Evolutionary conservation across 1,140 invertebrate species (phyloP), one percentile per base, ranked within the genome.

Genomic region (Heliconius eleuchia): DNA sequence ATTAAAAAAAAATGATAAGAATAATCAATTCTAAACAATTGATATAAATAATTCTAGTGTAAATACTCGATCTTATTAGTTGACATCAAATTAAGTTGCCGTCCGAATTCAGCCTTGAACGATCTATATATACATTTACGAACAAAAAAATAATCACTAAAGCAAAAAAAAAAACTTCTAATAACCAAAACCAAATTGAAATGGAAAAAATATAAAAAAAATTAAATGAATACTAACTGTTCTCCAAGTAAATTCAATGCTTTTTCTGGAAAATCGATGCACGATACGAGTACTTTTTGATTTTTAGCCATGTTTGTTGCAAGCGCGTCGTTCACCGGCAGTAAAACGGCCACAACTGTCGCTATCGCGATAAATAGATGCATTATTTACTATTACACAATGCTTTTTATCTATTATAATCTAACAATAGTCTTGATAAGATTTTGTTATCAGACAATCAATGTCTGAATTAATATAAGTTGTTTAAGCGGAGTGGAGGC

Each of bases 201-300:
- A 50, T 52, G 50, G 50, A 73, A 19, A 37, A 2, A n/a, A 0
- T 16, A 46, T 46, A 34, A 75, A 46, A 79, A 11, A 30, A 73
- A 37, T 37, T 6, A 72, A 11, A 70, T 78, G 0, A 72, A 77
- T 79, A 91, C 93, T 89, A 86, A 95, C 94, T 94, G 91, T 80
- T 94, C 88, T 57, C 87, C 83, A 19, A 95, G 85, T 77, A 93
- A 80, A 73, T 91, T 82, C 30, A 94, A 81, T 74, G 88, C 94
- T 52, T 83, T 88, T 18, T 89, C 89, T 18, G 92, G 90, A 75
- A 86, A 94, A 83, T 95, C 94, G n/a, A 90, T 94, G 3, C 91
- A 94, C 8, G 92, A 94, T 34, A 95, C 91, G 23, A 95, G 87
- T 81, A 95, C 91, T 87, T 94, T 95, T 3, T 90, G 82, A 82